Percentiles rank a stretch among this genome's conserved stretches.
Evolutionary conservation across 2,113 vertebrate species (phyloP).

Genomic region (Peromyscus maniculatus): DNA sequence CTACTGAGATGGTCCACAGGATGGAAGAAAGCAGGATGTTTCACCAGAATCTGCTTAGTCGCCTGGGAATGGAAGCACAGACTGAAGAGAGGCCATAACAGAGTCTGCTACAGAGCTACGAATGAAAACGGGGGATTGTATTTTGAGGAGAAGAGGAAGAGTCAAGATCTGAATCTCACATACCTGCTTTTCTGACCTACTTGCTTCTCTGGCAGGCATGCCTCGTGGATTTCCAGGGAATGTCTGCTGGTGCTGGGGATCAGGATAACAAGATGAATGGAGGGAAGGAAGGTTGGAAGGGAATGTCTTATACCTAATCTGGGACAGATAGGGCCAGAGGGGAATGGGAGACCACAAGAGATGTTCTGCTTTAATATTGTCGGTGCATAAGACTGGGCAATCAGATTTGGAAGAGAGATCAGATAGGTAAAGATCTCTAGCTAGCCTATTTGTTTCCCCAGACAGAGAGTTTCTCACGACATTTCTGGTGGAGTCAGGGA

Average conservation of each 20-base stretch:
- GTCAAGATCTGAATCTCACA: neutral
- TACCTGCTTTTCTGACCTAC: neutral
- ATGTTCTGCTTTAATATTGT: neutral
- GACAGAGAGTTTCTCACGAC: too few relatives aligned
- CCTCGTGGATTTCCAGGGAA: neutral
- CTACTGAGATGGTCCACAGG: neutral
- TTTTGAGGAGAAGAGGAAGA: neutral
- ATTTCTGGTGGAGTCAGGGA: neutral
- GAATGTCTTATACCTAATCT: fast-evolving
- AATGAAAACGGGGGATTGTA: neutral
- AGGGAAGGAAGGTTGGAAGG: neutral
- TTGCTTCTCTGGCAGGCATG: neutral
- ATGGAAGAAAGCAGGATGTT: neutral
- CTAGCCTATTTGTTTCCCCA: neutral
- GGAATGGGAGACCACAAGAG: neutral
- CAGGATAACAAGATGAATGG: neutral
- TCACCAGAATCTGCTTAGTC: neutral
- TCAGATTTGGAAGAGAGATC: neutral
- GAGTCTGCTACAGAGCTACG: neutral
- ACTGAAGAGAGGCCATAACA: neutral
- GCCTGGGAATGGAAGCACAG: too few relatives aligned
- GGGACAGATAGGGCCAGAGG: neutral
- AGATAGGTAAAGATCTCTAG: neutral
- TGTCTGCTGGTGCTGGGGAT: neutral
- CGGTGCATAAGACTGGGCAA: neutral